Conservation (phyloP, 2,888 invertebrate species). For the Heliconius sara region DNA sequence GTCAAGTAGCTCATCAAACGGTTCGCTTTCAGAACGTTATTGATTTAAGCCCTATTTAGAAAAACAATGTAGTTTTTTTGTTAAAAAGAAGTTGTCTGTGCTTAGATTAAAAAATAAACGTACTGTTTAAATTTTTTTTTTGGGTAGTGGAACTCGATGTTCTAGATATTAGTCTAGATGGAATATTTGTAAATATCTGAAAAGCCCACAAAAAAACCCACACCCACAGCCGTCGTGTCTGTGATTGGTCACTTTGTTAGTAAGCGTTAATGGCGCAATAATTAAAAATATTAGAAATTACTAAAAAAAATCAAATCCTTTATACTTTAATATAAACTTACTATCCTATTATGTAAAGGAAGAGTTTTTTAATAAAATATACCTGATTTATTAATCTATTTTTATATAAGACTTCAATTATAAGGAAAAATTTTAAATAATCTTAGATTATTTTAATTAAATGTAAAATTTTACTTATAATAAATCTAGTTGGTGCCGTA, state of each 20-base stretch:
- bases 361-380: no score
- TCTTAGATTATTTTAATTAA: neutral
- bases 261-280: no score
- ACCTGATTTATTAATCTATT: neutral
- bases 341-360: no score
- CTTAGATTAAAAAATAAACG: neutral
- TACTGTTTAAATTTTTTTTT: neutral
- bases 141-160: no score
- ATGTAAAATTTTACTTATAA: neutral
- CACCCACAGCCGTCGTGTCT: neutral
- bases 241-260: neutral
- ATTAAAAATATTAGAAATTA: neutral
- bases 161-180: neutral
- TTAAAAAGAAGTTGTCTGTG: neutral
- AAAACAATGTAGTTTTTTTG: neutral
- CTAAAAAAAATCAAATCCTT: neutral
- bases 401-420: neutral
- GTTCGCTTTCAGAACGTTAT: slow-evolving; percentile 13
- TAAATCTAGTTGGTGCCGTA: neutral
- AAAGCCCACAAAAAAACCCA: neutral
- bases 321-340: no score
- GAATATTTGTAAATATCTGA: neutral
- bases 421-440: neutral
- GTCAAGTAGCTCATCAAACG: slow-evolving; percentile 1
- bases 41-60: neutral